Percentiles rank a stretch among this genome's conserved stretches.
phyloP scores from a whole-genome alignment of 1,140 invertebrate species.

The Lerema accius region DNA sequence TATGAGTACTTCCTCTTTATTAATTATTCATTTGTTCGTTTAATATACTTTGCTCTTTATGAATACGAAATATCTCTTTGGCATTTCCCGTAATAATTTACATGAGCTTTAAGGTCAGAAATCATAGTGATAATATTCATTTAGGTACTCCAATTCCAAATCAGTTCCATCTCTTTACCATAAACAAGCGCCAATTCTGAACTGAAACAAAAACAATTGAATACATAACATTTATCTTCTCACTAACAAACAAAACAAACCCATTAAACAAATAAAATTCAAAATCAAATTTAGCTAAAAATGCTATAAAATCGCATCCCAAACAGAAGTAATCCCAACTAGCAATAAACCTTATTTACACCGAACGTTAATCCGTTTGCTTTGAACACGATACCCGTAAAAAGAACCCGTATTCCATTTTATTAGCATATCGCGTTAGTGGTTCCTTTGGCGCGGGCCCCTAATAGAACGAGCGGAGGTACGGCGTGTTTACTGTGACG shows the following conservation, averaged over 20 bases:
- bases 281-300: no score
- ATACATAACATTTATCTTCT: background rate
- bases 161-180: no score
- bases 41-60: no score
- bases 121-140: no score
- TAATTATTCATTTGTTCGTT: slow-evolving; percentile 11
- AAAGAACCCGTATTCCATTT: slow-evolving; percentile 34
- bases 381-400: slow-evolving; percentile 27
- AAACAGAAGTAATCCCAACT: slow-evolving; percentile 24
- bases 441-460: slow-evolving; percentile 56
- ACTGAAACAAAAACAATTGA: no score
- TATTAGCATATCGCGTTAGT: slow-evolving; percentile 66
- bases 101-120: no score
- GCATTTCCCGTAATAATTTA: no score
- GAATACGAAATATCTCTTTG: no score
- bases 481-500: slow-evolving; percentile 71
- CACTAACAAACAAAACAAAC: background rate
- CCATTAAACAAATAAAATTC: no score
- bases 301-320: background rate
- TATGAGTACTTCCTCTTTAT: slow-evolving; percentile 34
- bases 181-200: no score
- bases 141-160: no score
- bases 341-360: slow-evolving; percentile 29
- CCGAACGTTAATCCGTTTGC: slow-evolving; percentile 29
- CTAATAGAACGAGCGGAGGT: slow-evolving; percentile 76